Base-by-base conservation (phyloP, 2,797 vertebrate species). In the Microhierax caerulescens region DNA sequence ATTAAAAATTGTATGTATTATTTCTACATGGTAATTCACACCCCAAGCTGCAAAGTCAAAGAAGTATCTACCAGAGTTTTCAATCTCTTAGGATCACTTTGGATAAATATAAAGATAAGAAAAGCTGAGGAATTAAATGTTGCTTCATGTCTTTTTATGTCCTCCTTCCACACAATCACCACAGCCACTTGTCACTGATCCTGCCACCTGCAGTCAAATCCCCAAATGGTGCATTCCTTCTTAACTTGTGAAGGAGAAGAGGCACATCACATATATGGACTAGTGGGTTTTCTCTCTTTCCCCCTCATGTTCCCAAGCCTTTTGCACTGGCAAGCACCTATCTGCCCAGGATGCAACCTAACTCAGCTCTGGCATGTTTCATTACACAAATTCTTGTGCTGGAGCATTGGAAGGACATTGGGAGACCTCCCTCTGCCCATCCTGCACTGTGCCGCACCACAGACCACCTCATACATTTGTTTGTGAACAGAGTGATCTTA, bases 401-500 rank as follows among this genome's bases (percentile, higher is more conserved):
- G 4, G 20, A 75, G 21, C 23, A 81, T 64, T 74, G 53, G n/a
- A 75, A 73, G 27, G 36, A 36, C 27, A 10, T 3, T n/a, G 37
- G 37, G 34, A 92, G 30, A 65, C 18, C 7, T 65, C 21, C 32
- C 9, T 78, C 34, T 81, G 37, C 30, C 27, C 11, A 0, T 34
- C 23, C 70, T 17, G 7, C 39, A 39, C 9, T 1, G 1, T 45
- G 17, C 34, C 78, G 69, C 28, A 53, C 43, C 32, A 70, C 37
- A 78, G 47, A 43, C 9, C 0, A 0, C n/a, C 85, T 95, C 30
- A 61, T 11, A 12, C 6, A 41, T 48, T 65, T 3, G 3, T 45
- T 67, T 10, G 3, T 43, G 18, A 89, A 36, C 7, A 14, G 5
- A 3, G 4, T 51, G 53, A 79, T 24, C 24, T 47, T 12, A 47